Evolutionary conservation across 1,140 invertebrate genomes (phyloP).

Genomic region (Conopomorpha cramerella): DNA sequence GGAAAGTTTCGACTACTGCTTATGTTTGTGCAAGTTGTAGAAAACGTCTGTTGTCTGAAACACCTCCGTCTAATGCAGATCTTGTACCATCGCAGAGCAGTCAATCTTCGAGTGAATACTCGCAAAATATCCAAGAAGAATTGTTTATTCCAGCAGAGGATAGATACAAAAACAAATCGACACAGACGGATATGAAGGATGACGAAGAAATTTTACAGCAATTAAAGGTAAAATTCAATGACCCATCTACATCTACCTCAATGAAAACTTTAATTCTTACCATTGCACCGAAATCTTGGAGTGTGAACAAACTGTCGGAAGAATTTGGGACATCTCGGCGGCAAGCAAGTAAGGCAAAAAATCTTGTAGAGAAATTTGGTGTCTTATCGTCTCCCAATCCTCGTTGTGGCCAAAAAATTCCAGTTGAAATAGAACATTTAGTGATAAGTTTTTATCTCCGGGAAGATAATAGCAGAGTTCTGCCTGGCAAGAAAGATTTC

Average conservation of each 20-base stretch:
- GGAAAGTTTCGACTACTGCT: constrained; percentile 1
- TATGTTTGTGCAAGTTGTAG: constrained; percentile 6
- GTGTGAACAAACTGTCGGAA: constrained; percentile 8
- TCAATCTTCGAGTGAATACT: constrained; percentile 7
- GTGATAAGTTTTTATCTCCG: constrained; percentile 8
- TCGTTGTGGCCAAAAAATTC: constrained; percentile 7
- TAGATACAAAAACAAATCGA: constrained; percentile 5
- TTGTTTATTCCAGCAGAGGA: constrained; percentile 6
- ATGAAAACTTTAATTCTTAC: constrained; percentile 9
- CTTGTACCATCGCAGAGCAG: constrained; percentile 5
- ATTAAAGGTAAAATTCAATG: constrained; percentile 6
- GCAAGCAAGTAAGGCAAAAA: constrained; percentile 8
- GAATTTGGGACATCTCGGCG: constrained; percentile 7
- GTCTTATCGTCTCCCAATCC: constrained; percentile 10
- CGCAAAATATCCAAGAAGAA: constrained; percentile 5
- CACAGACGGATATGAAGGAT: constrained; percentile 5
- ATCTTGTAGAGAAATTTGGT: constrained; percentile 7
- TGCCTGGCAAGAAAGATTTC: constrained; percentile 11
- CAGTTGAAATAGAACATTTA: constrained; percentile 6
- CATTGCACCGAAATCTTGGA: constrained; percentile 7
- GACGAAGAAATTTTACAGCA: constrained; percentile 8
- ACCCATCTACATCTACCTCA: constrained; percentile 1
- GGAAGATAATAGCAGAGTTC: constrained; percentile 10
- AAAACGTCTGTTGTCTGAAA: constrained; percentile 5
- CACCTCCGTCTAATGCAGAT: constrained; percentile 5